Evolutionary conservation across 2,888 invertebrate genomes (phyloP).

Genomic region (Unio pictorum): DNA sequence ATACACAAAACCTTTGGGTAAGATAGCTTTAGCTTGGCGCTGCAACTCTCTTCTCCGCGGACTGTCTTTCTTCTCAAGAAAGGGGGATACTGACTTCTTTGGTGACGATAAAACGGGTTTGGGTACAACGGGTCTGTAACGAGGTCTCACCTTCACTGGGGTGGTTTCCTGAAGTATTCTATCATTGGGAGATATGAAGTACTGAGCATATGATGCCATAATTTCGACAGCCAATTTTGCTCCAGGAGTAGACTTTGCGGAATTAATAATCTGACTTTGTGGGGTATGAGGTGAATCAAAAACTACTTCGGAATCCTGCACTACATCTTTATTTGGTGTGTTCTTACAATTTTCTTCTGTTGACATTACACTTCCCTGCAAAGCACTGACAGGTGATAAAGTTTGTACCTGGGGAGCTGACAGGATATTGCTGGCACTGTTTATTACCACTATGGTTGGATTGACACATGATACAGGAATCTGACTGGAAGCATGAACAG

Average conservation of each 20-base stretch:
- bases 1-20: constrained; percentile 63
- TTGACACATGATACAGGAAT: constrained; percentile 12
- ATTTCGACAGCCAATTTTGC: constrained; percentile 45
- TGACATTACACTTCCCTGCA: no score
- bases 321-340: no score
- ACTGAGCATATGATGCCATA: constrained; percentile 45
- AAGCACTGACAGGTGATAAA: no score
- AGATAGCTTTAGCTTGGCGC: constrained; percentile 58
- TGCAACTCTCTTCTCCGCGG: constrained; percentile 50
- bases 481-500: background rate
- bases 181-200: constrained; percentile 24
- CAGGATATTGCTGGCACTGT: background rate
- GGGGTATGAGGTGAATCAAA: no score
- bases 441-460: constrained; percentile 16
- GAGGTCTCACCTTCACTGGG: constrained; percentile 33
- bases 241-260: background rate
- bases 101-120: constrained; percentile 32
- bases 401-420: no score
- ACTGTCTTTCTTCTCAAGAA: constrained; percentile 24
- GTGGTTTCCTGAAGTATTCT: constrained; percentile 31
- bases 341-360: no score
- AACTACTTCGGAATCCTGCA: no score
- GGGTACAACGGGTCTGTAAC: constrained; percentile 34
- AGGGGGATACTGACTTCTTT: constrained; percentile 16
- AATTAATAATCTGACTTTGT: no score